Evolutionary conservation across 2,888 invertebrate genomes (phyloP).

Genomic region (Drosophila affinis): DNA sequence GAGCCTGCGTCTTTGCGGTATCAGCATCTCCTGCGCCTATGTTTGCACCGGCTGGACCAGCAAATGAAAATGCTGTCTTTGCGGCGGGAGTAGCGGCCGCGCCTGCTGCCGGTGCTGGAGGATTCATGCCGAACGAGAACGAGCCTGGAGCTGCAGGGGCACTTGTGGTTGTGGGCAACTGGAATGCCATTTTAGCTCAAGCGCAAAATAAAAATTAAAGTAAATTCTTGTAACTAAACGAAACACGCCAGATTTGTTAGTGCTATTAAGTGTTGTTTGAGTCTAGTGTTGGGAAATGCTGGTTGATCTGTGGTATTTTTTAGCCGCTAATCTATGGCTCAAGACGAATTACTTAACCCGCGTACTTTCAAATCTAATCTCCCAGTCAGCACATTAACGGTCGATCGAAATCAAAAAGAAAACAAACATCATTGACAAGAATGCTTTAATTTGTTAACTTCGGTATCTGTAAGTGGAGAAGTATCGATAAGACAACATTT

Average conservation of each 20-base stretch:
- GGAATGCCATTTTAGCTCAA: constrained; percentile 58
- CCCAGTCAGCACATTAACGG: neutral
- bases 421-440: neutral
- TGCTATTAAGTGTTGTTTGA: neutral
- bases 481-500: constrained; percentile 43
- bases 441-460: constrained; percentile 25
- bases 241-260: constrained; percentile 13
- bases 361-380: constrained; percentile 13
- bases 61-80: constrained; percentile 63
- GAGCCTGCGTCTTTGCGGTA: constrained; percentile 43
- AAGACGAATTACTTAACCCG: neutral
- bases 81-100: constrained; percentile 51
- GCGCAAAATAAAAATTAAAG: constrained; percentile 1
- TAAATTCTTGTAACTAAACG: constrained; percentile 22
- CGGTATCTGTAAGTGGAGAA: constrained; percentile 28
- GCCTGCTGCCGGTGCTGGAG: constrained; percentile 46
- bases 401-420: constrained; percentile 20
- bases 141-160: constrained; percentile 38
- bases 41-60: constrained; percentile 27
- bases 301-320: constrained; percentile 28
- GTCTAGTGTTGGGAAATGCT: constrained; percentile 36
- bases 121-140: constrained; percentile 63
- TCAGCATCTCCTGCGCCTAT: constrained; percentile 78
- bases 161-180: constrained; percentile 72
- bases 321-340: constrained; percentile 14